Evolutionary conservation across 2,797 vertebrate genomes (phyloP), one percentile per base, ranked within the genome.

Genomic region (Macroramphosus scolopax): DNA sequence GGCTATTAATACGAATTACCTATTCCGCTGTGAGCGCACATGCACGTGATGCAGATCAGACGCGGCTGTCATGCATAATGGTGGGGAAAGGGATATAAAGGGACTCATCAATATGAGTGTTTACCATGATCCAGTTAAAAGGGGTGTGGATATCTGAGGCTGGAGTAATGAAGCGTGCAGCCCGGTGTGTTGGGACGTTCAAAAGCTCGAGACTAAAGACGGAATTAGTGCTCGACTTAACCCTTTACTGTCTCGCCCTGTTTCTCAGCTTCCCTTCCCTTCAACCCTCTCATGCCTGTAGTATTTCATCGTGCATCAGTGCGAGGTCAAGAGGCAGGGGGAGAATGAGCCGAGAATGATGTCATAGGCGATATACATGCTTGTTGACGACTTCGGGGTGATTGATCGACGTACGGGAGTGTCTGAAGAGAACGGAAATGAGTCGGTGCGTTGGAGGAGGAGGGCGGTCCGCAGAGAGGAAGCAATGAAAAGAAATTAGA

Each of bases 211-310:
- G n/a, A n/a, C n/a, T n/a, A n/a, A n/a, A n/a, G n/a, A n/a, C 34
- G 29, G 62, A 79, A 79, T 82, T 72, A 82, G 68, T 46, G 39
- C 16, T 26, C 50, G 68, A 61, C 59, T 72, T 72, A 78, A 77
- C 68, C 63, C 65, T 37, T 54, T 61, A 55, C 54, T 67, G 62
- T 48, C 53, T 60, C 59, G 58, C 31, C 43, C 34, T 63, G n/a
- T n/a, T n/a, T n/a, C n/a, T n/a, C n/a, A n/a, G n/a, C n/a, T n/a
- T n/a, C n/a, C n/a, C n/a, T n/a, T n/a, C n/a, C n/a, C n/a, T n/a
- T n/a, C n/a, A n/a, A n/a, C n/a, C n/a, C n/a, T n/a, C n/a, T n/a
- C n/a, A n/a, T n/a, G n/a, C n/a, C n/a, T n/a, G n/a, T n/a, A n/a
- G n/a, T n/a, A n/a, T n/a, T n/a, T n/a, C n/a, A n/a, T n/a, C n/a